Evolutionary conservation across 2,888 invertebrate species (phyloP).

Genomic region (Euspilapteryx auroguttella): DNA sequence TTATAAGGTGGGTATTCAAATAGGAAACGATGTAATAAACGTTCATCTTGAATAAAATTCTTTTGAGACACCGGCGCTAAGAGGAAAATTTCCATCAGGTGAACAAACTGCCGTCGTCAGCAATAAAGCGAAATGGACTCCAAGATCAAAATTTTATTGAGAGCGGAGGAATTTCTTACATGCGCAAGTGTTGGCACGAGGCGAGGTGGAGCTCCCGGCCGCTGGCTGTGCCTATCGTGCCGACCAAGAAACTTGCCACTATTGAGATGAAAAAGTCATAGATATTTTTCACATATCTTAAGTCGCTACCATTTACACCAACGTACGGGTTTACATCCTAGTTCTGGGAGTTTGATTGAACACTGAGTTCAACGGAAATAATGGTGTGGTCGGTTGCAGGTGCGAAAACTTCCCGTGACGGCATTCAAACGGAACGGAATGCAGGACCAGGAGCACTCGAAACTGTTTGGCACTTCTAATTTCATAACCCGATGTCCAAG

Average conservation of each 20-base stretch:
- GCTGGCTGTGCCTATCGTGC: constrained; percentile 23
- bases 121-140: constrained; percentile 40
- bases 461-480: constrained; percentile 31
- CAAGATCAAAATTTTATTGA: constrained; percentile 40
- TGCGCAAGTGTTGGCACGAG: constrained; percentile 34
- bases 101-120: constrained; percentile 32
- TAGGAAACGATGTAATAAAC: too few species aligned
- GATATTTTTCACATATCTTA: too few species aligned
- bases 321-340: too few species aligned
- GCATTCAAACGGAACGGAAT: constrained; percentile 53
- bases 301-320: too few species aligned
- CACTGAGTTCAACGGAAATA: too few species aligned
- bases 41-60: too few species aligned
- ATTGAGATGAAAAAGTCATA: constrained; percentile 22
- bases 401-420: constrained; percentile 32
- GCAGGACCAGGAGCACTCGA: constrained; percentile 48
- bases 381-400: constrained; percentile 40
- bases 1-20: too few species aligned
- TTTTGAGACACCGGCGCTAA: too few species aligned
- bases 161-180: constrained; percentile 34
- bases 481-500: constrained; percentile 31
- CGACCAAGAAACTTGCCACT: constrained; percentile 34
- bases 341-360: too few species aligned
- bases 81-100: constrained; percentile 35
- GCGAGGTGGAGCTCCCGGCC: constrained; percentile 26